Evolutionary conservation across 2,113 vertebrate species (phyloP).

Genomic region (Triplophysa rosa): DNA sequence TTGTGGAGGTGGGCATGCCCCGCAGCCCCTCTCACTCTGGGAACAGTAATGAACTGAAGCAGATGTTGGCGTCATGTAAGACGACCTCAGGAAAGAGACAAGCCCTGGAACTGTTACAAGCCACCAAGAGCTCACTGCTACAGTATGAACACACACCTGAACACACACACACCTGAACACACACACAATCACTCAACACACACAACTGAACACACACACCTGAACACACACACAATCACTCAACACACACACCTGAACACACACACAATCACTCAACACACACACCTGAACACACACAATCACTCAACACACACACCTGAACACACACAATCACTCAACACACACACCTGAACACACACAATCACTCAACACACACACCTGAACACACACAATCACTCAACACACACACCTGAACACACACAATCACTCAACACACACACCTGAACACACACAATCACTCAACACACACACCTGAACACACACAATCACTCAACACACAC

Average conservation of each 20-base stretch:
- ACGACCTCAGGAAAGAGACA: constrained; percentile 89
- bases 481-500: too few relatives aligned
- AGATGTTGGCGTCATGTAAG: constrained; percentile 90
- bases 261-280: too few relatives aligned
- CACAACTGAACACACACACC: too few relatives aligned
- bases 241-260: too few relatives aligned
- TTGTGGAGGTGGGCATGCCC: constrained; percentile 98
- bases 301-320: too few relatives aligned
- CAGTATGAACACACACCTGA: constrained; percentile 79
- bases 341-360: too few relatives aligned
- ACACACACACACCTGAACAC: not conserved
- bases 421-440: constrained; percentile 1
- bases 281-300: too few relatives aligned
- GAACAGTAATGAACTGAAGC: constrained; percentile 89
- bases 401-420: not conserved
- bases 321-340: too few relatives aligned
- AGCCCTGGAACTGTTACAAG: constrained; percentile 90
- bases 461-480: too few relatives aligned
- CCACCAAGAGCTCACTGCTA: constrained; percentile 94
- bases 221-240: too few relatives aligned
- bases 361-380: too few relatives aligned
- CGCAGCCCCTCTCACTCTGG: constrained; percentile 96
- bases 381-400: not conserved
- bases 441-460: not conserved
- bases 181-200: constrained; percentile 14